Base-by-base conservation (phyloP, 2,113 vertebrate species). In the Lamprologus tigripictilis region DNA sequence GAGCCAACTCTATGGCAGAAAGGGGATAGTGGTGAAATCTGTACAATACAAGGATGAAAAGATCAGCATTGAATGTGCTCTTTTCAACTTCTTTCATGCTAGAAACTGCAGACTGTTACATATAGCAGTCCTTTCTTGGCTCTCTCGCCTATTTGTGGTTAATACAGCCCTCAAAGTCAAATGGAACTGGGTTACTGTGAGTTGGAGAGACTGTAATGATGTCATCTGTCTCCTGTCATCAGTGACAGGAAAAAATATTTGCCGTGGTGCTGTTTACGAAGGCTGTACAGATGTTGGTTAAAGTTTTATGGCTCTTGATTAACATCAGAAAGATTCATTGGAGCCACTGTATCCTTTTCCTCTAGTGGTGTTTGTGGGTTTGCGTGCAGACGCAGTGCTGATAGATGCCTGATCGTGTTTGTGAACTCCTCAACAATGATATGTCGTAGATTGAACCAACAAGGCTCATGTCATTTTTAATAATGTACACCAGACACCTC, bases 391-490 rank as follows among this genome's bases (percentile, higher is more conserved):
- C 33, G 4, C 42, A 4, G 16, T 21, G 45, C 80, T 71, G 83
- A 86, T 40, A 21, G 80, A 86, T 83, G 80, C 42, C 82, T 84
- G 79, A 51, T 83, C 80, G 78, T 90, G 86, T 86, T 87, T 83
- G 83, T n/a, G 19, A 76, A 87, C 3, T 55, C 58, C 76, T 90
- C 76, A 45, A 85, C 85, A n/a, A 33, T 68, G 80, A 90, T 78
- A 26, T 89, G 89, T 93, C 40, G 73, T 89, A 91, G 87, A 92
- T 86, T 89, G 57, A 90, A 91, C 71, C 92, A 91, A 92, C 88
- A 68, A 82, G 91, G 89, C 76, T 83, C 68, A 57, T 94, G 91
- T 95, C 94, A 86, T 93, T 85, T 91, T 90, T 93, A 92, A 94
- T 94, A 91, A 92, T 86, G 86, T 57, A 89, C 61, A 84, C 40